Percentiles rank a stretch among this genome's conserved stretches.
phyloP scores from a whole-genome alignment of 2,888 invertebrate genomes.

The Dromius quadrimaculatus region DNA sequence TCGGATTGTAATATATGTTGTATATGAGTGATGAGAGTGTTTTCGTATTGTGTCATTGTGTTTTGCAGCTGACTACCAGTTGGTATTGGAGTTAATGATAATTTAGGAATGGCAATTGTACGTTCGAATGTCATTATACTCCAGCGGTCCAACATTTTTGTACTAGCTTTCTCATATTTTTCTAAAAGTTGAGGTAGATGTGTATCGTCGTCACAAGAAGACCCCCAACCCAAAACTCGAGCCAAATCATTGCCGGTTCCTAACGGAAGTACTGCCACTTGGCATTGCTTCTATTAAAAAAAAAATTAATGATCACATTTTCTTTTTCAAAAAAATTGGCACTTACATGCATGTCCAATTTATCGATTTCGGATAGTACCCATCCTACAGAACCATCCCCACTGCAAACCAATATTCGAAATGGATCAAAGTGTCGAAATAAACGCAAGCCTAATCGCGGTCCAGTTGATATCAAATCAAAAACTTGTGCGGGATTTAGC shows the following conservation, averaged over 20 bases:
- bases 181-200: slow-evolving; percentile 92
- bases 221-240: slow-evolving; percentile 95
- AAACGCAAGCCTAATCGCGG: slow-evolving; percentile 87
- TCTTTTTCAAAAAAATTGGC: slow-evolving; percentile 33
- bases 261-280: slow-evolving; percentile 93
- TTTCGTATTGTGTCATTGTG: slow-evolving; percentile 79
- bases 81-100: slow-evolving; percentile 68
- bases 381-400: slow-evolving; percentile 98
- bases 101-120: slow-evolving; percentile 73
- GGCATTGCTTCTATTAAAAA: slow-evolving; percentile 83
- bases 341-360: slow-evolving; percentile 93
- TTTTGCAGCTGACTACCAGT: slow-evolving; percentile 67
- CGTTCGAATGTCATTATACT: slow-evolving; percentile 95
- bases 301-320: background rate
- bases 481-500: slow-evolving; percentile 97
- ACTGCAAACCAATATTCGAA: slow-evolving; percentile 95
- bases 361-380: slow-evolving; percentile 97
- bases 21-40: slow-evolving; percentile 82
- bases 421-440: slow-evolving; percentile 95
- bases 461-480: slow-evolving; percentile 92
- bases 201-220: slow-evolving; percentile 95
- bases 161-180: slow-evolving; percentile 95
- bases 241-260: slow-evolving; percentile 98
- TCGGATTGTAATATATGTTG: slow-evolving; percentile 89
- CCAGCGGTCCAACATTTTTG: slow-evolving; percentile 98